Conservation (phyloP, 2,113 vertebrate species). For the Ameiurus melas region DNA sequence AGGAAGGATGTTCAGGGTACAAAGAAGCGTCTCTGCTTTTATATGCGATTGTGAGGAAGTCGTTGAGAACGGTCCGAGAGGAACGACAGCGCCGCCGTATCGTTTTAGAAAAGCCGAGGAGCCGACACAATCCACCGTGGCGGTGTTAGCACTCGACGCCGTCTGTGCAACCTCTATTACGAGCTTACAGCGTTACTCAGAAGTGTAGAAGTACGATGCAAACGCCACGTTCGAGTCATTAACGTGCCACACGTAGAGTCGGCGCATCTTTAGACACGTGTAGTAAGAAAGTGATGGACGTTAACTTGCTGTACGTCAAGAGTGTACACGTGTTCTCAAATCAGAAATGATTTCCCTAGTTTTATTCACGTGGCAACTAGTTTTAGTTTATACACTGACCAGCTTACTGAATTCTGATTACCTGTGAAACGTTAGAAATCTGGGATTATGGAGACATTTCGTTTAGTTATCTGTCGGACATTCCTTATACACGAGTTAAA, state of each 20-base stretch:
- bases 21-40: not conserved
- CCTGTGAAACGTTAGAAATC: not conserved
- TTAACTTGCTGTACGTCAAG: too few relatives aligned
- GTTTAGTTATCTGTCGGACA: not conserved
- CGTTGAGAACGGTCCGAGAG: not conserved
- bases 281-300: too few relatives aligned
- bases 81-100: not conserved
- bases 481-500: not conserved
- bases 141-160: not conserved
- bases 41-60: not conserved
- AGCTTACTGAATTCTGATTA: not conserved
- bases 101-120: not conserved
- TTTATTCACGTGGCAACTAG: not conserved
- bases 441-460: not conserved
- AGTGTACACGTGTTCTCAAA: not conserved
- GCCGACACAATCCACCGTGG: not conserved
- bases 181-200: not conserved
- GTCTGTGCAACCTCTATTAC: not conserved
- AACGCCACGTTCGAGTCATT: not conserved
- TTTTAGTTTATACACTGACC: not conserved
- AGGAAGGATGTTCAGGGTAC: not conserved
- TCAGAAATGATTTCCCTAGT: not conserved
- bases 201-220: not conserved
- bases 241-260: not conserved
- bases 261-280: not conserved